A percentile compares a stretch with the other conserved stretches of the same genome.
Evolutionary conservation across 2,797 vertebrate species (phyloP).

Genomic region (Centroberyx gerrardi): DNA sequence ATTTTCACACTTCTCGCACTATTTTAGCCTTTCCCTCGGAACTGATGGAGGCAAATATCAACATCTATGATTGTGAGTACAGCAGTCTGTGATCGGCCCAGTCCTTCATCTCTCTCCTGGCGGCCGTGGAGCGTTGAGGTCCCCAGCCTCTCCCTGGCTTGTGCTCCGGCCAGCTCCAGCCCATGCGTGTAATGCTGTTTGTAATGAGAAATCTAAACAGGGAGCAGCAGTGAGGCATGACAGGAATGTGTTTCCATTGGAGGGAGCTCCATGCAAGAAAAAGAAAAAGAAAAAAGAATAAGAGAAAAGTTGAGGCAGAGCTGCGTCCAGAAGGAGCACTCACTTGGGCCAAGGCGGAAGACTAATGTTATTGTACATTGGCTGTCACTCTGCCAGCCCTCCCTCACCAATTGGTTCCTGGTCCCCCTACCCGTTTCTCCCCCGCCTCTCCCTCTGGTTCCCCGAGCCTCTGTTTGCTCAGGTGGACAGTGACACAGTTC

Average conservation of each 20-base stretch:
- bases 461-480: constrained; percentile 94
- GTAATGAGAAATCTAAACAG: constrained; percentile 99
- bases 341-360: constrained; percentile 92
- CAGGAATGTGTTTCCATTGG: constrained; percentile 99
- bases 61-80: constrained; percentile 31
- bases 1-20: background rate
- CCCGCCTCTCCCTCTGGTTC: constrained; percentile 55
- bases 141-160: constrained; percentile 79
- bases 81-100: constrained; percentile 22
- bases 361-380: constrained; percentile 98
- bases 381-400: constrained; percentile 93
- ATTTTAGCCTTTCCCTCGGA: background rate
- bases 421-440: constrained; percentile 73
- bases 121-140: constrained; percentile 55
- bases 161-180: constrained; percentile 83
- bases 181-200: constrained; percentile 93
- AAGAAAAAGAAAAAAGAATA: constrained; percentile 81
- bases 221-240: constrained; percentile 97
- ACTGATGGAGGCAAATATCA: constrained; percentile 12
- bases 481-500: constrained; percentile 98
- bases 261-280: constrained; percentile 86
- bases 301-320: constrained; percentile 86
- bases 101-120: constrained; percentile 53
- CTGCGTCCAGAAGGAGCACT: constrained; percentile 78
- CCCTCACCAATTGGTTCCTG: constrained; percentile 91